Evolutionary conservation across 2,113 vertebrate genomes (phyloP), one percentile per base, ranked within the genome.

Genomic region (Mus pahari): DNA sequence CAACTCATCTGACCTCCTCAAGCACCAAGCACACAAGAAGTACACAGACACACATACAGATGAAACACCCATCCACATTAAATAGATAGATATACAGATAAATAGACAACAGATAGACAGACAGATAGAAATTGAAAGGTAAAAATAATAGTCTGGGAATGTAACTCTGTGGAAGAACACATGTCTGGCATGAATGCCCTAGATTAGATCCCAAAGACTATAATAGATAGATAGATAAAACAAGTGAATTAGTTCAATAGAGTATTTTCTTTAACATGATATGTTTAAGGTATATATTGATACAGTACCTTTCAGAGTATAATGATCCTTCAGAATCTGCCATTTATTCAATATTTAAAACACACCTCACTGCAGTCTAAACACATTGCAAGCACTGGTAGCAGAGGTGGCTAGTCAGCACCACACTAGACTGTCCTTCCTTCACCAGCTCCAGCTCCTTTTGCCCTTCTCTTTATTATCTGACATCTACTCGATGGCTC

Each of bases 381-480:
- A 83, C 16, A 53, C 14, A 83, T 89, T 90, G 79, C 28, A 94
- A 62, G 22, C 24, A 24, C 75, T 83, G 68, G 2, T 39, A 64
- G 70, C 42, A 53, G 19, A 19, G 1, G 28, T 79, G 48, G 68
- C 60, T 78, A 42, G 42, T 50, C 70, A 58, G 0, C 0, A 87
- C 48, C 68, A 31, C 22, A 58, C 4, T 53, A 26, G 33, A 83
- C 20, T 64, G 31, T 14, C 75, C 22, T 62, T 88, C 42, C 90
- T 39, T 89, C 92, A 86, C 45, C 33, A 92, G 74, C n/a, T 70
- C 66, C 74, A 82, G 7, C 26, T 92, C 28, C 70, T 92, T 55
- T 71, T 8, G 87, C 45, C 60, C 42, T 62, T 64, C 14, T 48
- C 53, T 68, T 94, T 91, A 58, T 93, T 86, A 77, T 53, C 95